These are phyloP conservation scores for Vombatus ursinus DNA, from an alignment of 2,113 vertebrate species.

Conservation along the genomic window DNA sequence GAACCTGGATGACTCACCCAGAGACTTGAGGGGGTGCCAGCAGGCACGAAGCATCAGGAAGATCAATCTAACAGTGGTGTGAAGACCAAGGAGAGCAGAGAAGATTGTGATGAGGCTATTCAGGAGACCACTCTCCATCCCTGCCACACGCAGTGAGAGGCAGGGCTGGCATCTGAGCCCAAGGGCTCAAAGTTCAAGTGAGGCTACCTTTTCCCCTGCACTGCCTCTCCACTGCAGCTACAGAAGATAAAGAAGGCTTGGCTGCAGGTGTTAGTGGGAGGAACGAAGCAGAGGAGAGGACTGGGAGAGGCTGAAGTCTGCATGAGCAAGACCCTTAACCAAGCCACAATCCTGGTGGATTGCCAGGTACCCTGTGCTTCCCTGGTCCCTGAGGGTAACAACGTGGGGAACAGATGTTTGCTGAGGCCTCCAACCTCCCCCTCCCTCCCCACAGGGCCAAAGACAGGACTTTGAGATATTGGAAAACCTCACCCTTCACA, in stretches of 20 bases:
- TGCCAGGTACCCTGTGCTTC: not conserved
- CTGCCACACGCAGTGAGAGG: not conserved
- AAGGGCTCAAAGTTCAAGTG: not conserved
- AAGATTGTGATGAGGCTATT: not conserved
- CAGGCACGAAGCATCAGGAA: not conserved
- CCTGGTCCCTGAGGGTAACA: too few species aligned
- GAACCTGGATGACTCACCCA: not conserved
- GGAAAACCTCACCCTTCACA: not conserved
- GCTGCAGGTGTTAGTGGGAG: not conserved
- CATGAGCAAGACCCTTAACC: not conserved
- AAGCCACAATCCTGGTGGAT: not conserved
- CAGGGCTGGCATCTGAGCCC: not conserved
- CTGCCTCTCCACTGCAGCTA: not conserved
- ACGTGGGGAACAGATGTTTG: slow-evolving; percentile 4
- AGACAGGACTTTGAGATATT: not conserved
- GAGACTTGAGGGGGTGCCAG: not conserved
- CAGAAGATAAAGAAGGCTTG: not conserved
- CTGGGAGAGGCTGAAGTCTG: not conserved
- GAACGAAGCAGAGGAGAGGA: too few species aligned
- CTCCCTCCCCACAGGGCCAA: not conserved
- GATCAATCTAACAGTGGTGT: not conserved
- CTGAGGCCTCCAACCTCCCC: not conserved
- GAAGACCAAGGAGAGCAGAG: not conserved
- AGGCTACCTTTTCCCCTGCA: not conserved
- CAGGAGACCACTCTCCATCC: not conserved